Conservation (phyloP, 2,888 invertebrate genomes). For the Drosophila sordidapex region DNA sequence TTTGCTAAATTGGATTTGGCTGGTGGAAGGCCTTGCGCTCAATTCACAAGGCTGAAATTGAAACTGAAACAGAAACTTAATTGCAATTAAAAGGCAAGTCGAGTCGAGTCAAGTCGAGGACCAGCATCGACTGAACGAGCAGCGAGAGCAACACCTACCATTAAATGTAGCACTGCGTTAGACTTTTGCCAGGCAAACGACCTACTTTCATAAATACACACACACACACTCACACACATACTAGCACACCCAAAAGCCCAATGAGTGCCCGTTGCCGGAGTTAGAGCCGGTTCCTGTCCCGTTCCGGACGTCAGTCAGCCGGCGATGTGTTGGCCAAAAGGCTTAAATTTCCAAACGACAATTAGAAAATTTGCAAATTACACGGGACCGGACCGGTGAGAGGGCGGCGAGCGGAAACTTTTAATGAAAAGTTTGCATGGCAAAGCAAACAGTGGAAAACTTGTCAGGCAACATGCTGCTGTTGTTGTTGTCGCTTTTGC, state of each 20-base stretch:
- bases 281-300: constrained; percentile 47
- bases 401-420: constrained; percentile 48
- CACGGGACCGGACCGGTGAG: constrained; percentile 30
- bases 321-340: constrained; percentile 65
- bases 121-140: constrained; percentile 24
- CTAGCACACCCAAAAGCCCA: constrained; percentile 16
- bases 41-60: constrained; percentile 52
- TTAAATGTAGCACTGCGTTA: constrained; percentile 62
- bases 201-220: constrained; percentile 52
- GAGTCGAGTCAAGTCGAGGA: constrained; percentile 37
- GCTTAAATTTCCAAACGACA: constrained; percentile 79
- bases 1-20: constrained; percentile 56
- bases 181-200: constrained; percentile 46
- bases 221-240: background rate
- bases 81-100: constrained; percentile 67
- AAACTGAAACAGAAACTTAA: constrained; percentile 71
- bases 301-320: constrained; percentile 63
- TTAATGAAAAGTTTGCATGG: constrained; percentile 67
- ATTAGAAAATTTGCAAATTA: constrained; percentile 82
- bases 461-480: constrained; percentile 49
- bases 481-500: constrained; percentile 21
- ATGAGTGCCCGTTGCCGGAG: constrained; percentile 4
- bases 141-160: constrained; percentile 63
- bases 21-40: constrained; percentile 51
- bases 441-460: constrained; percentile 56